Evolutionary conservation across 2,888 invertebrate species (phyloP).

Genomic region (Sialis lutaria): DNA sequence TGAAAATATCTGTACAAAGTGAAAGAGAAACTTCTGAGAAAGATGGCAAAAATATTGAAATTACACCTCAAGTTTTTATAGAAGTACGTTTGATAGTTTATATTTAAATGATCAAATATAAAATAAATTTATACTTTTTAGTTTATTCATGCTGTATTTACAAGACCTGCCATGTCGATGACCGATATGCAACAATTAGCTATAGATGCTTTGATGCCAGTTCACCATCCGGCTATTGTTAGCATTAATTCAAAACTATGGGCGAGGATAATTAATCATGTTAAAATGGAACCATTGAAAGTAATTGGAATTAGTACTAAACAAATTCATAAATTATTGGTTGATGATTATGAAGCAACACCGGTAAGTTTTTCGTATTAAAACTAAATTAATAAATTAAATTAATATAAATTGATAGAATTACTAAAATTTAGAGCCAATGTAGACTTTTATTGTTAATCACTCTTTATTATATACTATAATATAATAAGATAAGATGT

Average conservation of each 20-base stretch:
- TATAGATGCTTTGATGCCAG: constrained; percentile 46
- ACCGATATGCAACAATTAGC: constrained; percentile 40
- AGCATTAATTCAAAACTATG: constrained; percentile 44
- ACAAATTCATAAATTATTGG: constrained; percentile 39
- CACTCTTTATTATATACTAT: too few relatives aligned
- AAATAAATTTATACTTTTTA: neutral
- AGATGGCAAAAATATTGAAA: neutral
- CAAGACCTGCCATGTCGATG: neutral
- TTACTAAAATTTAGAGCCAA: too few relatives aligned
- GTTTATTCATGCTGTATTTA: neutral
- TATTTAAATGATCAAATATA: neutral
- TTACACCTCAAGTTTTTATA: constrained; percentile 3
- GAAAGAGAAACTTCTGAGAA: constrained; percentile 1
- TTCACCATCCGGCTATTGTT: constrained; percentile 57
- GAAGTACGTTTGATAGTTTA: neutral
- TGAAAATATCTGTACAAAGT: constrained; percentile 26
- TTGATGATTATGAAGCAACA: constrained; percentile 30
- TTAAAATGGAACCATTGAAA: constrained; percentile 36
- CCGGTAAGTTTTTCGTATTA: constrained; percentile 14
- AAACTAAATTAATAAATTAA: too few relatives aligned
- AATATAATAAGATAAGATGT: too few relatives aligned
- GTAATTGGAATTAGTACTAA: constrained; percentile 39
- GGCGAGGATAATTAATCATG: constrained; percentile 40
- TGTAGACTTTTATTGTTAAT: too few relatives aligned
- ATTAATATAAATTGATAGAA: too few relatives aligned